These are phyloP conservation scores for Phrixothrix hirtus DNA, from an alignment of 2,888 invertebrate genomes.

Conservation along the genomic window DNA sequence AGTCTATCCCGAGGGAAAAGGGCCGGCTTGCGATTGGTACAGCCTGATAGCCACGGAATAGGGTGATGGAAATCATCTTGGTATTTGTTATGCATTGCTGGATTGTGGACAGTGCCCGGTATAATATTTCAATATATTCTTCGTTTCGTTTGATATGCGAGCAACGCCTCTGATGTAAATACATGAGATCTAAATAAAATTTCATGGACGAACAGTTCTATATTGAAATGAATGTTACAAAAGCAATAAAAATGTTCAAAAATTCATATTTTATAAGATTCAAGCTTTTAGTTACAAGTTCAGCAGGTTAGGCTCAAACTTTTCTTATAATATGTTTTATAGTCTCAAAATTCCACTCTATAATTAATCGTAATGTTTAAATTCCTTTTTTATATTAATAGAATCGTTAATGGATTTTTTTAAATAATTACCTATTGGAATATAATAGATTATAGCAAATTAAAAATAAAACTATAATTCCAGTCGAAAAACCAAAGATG, in stretches of 20 bases:
- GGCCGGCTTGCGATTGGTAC: constrained; percentile 43
- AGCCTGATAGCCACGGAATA: constrained; percentile 45
- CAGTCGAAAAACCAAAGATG: too few species aligned
- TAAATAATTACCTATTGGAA: too few species aligned
- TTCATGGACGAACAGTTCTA: constrained; percentile 36
- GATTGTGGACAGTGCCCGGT: constrained; percentile 54
- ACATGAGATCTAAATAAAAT: constrained; percentile 40
- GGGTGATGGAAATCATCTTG: constrained; percentile 53
- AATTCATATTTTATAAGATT: constrained; percentile 19
- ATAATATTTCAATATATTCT: constrained; percentile 57
- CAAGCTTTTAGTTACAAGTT: too few species aligned
- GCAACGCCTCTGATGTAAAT: constrained; percentile 38
- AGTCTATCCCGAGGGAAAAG: constrained; percentile 41
- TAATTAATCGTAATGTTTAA: too few species aligned
- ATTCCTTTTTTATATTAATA: too few species aligned
- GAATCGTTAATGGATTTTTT: too few species aligned
- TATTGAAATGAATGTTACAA: constrained; percentile 39
- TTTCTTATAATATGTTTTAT: too few species aligned
- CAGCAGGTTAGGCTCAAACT: too few species aligned
- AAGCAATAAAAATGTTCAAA: constrained; percentile 36
- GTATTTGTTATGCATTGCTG: constrained; percentile 57
- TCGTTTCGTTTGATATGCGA: constrained; percentile 35
- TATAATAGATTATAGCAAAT: too few species aligned
- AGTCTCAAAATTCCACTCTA: too few species aligned
- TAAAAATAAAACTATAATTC: too few species aligned